Percentiles rank a stretch among this genome's conserved stretches.
These are phyloP conservation scores for Achatina immaculata DNA, from an alignment of 1,140 invertebrate species.

Conservation along the genomic window DNA sequence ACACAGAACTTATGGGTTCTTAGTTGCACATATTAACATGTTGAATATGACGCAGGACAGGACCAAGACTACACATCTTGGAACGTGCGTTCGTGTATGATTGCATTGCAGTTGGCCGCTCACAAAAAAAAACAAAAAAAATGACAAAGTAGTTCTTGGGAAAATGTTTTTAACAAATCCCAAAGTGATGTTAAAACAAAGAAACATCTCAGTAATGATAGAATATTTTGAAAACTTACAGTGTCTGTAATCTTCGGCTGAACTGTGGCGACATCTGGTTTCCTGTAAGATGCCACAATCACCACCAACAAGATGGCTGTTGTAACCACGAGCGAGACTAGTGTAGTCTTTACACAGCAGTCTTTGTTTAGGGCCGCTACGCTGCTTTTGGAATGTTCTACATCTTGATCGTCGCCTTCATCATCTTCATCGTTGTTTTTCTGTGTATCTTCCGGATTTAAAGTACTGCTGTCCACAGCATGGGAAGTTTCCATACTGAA, in stretches of 20 bases:
- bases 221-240: background rate
- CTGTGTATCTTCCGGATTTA: background rate
- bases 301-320: slow-evolving; percentile 18
- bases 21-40: no score
- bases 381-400: background rate
- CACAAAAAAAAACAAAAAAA: no score
- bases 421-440: background rate
- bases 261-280: background rate
- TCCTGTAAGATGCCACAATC: background rate
- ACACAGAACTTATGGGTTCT: no score
- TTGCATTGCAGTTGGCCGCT: no score
- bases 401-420: background rate
- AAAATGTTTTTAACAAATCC: no score
- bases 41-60: no score
- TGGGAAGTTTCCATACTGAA: background rate
- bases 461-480: background rate
- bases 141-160: no score
- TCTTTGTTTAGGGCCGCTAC: background rate
- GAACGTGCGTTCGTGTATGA: no score
- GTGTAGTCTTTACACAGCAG: background rate
- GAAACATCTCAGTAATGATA: no score
- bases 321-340: background rate
- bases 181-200: no score
- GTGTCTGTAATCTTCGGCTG: background rate
- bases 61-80: no score